These are phyloP conservation scores for Delphinapterus leucas DNA, from an alignment of 2,113 vertebrate species.

Conservation along the genomic window DNA sequence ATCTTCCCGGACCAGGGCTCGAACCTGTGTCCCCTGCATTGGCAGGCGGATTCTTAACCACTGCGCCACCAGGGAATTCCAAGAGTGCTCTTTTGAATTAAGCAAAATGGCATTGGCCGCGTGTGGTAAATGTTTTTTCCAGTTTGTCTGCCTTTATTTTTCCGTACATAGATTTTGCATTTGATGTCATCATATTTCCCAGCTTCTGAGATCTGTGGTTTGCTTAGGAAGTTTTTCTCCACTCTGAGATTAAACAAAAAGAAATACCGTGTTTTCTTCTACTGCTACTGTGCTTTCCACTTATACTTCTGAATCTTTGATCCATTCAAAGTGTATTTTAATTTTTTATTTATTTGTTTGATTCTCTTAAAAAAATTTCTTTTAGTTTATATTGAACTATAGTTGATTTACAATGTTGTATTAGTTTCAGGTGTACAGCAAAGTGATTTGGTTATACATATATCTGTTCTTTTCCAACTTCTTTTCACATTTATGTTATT, in stretches of 20 bases:
- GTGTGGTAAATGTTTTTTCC: no score
- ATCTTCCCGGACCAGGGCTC: no score
- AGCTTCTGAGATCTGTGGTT: not conserved
- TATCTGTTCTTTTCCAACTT: no score
- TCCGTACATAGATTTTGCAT: not conserved
- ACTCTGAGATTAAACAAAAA: not conserved
- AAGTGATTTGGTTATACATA: not conserved
- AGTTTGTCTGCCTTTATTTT: not conserved
- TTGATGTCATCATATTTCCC: not conserved
- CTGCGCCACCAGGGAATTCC: no score
- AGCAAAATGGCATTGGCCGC: not conserved
- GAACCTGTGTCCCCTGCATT: no score
- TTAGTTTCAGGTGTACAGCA: not conserved
- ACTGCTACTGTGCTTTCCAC: not conserved
- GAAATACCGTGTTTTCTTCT: not conserved
- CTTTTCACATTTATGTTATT: no score
- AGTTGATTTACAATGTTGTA: not conserved
- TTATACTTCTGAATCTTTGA: not conserved
- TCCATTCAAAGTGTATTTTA: not conserved
- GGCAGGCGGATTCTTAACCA: no score
- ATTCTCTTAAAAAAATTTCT: not conserved
- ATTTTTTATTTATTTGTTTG: not conserved
- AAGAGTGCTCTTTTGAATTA: not conserved
- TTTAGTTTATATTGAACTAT: not conserved
- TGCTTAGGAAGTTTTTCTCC: not conserved